phyloP scores from a whole-genome alignment of 2,797 vertebrate genomes.

The Chelmon rostratus region DNA sequence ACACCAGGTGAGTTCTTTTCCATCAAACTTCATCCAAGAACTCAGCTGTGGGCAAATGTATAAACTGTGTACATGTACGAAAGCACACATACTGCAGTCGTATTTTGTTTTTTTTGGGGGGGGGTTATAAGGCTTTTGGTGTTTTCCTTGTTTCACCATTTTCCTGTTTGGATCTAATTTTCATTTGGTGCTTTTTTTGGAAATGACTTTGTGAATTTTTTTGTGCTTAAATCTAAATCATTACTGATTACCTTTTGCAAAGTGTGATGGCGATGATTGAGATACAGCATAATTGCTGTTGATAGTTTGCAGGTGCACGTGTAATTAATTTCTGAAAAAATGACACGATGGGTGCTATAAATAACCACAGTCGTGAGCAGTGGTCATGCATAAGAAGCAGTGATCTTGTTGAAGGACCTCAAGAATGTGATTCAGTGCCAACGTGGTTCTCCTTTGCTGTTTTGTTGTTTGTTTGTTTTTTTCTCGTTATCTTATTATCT shows the following conservation, averaged over 20 bases:
- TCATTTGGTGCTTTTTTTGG: background rate
- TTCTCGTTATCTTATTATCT: background rate
- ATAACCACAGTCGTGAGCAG: slow-evolving; percentile 23
- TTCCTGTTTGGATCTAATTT: background rate
- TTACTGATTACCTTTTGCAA: slow-evolving; percentile 22
- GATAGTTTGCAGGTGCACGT: slow-evolving; percentile 42
- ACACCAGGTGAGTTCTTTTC: slow-evolving; percentile 29
- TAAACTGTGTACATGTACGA: background rate
- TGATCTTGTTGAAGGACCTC: slow-evolving; percentile 14
- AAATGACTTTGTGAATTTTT: slow-evolving; percentile 2
- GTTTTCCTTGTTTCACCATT: background rate
- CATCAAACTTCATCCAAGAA: slow-evolving; percentile 19
- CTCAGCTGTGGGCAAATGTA: slow-evolving; percentile 11
- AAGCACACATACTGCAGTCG: background rate
- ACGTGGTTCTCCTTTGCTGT: slow-evolving; percentile 4
- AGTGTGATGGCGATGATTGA: slow-evolving; percentile 26
- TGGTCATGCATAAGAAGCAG: background rate
- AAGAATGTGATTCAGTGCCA: slow-evolving; percentile 7
- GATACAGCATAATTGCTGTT: slow-evolving; percentile 17
- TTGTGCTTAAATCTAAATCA: slow-evolving; percentile 16
- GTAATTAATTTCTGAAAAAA: slow-evolving; percentile 45
- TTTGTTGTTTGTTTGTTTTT: slow-evolving; percentile 13
- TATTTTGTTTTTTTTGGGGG: too few relatives aligned
- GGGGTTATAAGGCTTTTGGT: background rate
- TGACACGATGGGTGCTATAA: slow-evolving; percentile 19